Base-by-base conservation (phyloP, 2,113 vertebrate genomes). In the Myotis lucifugus region DNA sequence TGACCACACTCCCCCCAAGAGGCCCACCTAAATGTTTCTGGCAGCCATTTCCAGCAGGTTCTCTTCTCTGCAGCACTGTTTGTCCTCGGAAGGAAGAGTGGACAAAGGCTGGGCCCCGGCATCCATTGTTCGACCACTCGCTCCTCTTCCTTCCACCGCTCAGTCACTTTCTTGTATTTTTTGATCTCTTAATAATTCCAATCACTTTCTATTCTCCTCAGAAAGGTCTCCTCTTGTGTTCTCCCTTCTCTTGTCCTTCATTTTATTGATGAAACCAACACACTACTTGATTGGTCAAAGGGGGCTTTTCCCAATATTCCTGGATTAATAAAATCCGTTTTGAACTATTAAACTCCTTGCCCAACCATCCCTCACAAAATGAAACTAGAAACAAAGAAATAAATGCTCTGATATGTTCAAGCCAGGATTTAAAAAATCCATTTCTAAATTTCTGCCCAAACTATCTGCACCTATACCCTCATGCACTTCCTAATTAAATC, bases 281-380 rank as follows among this genome's bases (percentile, higher is more conserved):
- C 56, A 88, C 70, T 64, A 64, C 9, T 29, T 29, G 15, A 69
- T 32, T 9, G 85, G 79, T 52, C 18, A 81, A 85, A 84, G 14
- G 19, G 5, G 56, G 7, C 32, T 48, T 89, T 59, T 61, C 34
- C 0, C 25, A 52, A 29, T 83, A 72, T 0, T 61, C 6, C 3
- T 84, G 23, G 37, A 88, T 64, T 29, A 86, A 50, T 46, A n/a
- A 95, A 81, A 93, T 18, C 64, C 6, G 52, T 74, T 76, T 89
- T 18, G 10, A 81, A 42, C 3, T 46, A 69, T 52, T 42, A 78
- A 70, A 34, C 25, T 10, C 34, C 40, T 67, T 85, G 32, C 13
- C 27, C 21, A 59, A 50, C 0, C 21, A 73, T 12, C 1, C 12
- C 46, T 70, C 34, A 54, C 14, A 87, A 11, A 95, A 67, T 34